A percentile compares a stretch with the other conserved stretches of the same genome.
Conservation (phyloP, 2,888 invertebrate species). For the Romanomermis culicivorax region DNA sequence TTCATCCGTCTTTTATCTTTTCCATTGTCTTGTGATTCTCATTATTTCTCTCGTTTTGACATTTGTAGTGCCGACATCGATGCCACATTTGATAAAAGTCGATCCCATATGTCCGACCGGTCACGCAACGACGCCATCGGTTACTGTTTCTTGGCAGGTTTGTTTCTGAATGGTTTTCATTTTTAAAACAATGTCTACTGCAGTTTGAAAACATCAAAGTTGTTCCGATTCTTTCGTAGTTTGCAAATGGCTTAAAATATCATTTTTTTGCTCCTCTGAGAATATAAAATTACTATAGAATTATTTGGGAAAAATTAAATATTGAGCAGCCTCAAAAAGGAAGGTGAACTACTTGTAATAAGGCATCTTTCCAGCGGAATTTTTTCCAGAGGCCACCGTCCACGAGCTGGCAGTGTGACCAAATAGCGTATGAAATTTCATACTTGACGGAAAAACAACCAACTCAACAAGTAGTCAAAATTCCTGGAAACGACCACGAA, state of each 20-base stretch:
- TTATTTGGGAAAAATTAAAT: no score
- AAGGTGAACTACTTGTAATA: no score
- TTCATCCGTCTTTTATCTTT: no score
- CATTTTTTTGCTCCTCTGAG: no score
- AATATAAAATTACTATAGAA: no score
- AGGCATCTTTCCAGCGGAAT: no score
- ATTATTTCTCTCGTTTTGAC: no score
- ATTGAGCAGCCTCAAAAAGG: no score
- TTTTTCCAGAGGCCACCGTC: constrained; percentile 16
- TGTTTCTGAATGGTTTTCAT: not conserved
- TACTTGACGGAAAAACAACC: constrained; percentile 12
- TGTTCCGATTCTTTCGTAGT: no score
- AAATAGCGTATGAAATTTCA: constrained; percentile 24
- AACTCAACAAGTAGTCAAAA: constrained; percentile 20
- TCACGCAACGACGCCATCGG: not conserved
- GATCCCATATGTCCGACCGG: not conserved
- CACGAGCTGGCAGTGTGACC: constrained; percentile 27
- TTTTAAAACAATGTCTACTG: not conserved
- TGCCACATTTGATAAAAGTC: constrained; percentile 20
- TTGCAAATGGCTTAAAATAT: no score
- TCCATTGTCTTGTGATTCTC: no score
- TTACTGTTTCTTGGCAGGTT: constrained; percentile 8
- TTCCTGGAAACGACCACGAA: constrained; percentile 24
- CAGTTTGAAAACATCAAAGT: no score
- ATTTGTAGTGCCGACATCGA: constrained; percentile 18